Conservation (phyloP, 2,797 vertebrate genomes). For the Artibeus jamaicensis region DNA sequence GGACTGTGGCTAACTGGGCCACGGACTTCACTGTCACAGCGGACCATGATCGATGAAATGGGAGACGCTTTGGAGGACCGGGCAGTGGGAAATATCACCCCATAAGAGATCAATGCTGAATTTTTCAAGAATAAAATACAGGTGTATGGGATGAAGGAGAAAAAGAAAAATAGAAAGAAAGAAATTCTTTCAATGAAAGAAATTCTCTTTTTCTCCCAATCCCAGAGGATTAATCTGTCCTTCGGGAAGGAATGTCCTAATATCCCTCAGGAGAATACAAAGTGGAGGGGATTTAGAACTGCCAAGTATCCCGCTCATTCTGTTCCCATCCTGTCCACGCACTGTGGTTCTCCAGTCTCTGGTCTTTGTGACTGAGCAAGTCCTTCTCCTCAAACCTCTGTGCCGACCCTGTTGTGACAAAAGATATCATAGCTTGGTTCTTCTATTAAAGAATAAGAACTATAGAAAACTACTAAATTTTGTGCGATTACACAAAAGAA, state of each 20-base stretch:
- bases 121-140: conserved; percentile 16
- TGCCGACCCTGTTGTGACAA: neutral
- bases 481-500: neutral
- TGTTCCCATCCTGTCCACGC: neutral
- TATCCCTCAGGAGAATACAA: neutral
- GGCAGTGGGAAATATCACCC: neutral
- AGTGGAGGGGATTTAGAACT: neutral
- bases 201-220: neutral
- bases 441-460: neutral
- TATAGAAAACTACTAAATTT: neutral
- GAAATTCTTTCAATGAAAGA: neutral
- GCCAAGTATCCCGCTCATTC: neutral
- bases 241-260: neutral
- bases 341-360: neutral
- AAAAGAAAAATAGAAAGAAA: neutral
- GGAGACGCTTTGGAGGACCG: neutral
- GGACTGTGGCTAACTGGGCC: neutral
- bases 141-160: neutral
- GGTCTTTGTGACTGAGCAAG: neutral
- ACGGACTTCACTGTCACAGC: neutral
- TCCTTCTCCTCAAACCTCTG: neutral
- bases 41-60: neutral
- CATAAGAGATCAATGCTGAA: neutral
- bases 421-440: neutral
- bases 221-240: neutral